Percentiles rank a stretch among this genome's conserved stretches.
Conservation (phyloP, 2,113 vertebrate species). For the Polypterus bichir region DNA sequence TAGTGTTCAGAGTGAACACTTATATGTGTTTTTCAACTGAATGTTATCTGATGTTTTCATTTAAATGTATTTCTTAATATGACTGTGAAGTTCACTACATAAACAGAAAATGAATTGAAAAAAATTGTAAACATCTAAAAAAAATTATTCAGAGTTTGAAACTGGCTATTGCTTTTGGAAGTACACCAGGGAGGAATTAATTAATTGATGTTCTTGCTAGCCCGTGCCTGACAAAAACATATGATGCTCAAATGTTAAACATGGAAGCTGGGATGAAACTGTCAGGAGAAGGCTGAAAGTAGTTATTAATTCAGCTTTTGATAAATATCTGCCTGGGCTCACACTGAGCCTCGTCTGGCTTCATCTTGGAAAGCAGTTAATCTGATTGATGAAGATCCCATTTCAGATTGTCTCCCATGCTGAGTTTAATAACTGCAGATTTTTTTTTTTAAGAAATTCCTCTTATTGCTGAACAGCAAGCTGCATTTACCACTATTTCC, state of each 20-base stretch:
- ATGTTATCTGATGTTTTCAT: too few species aligned
- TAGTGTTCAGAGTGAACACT: too few species aligned
- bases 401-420: conserved; percentile 71
- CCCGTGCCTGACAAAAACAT: conserved; percentile 69
- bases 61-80: too few species aligned
- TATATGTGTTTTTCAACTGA: too few species aligned
- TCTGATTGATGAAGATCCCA: conserved; percentile 83
- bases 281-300: conserved; percentile 66
- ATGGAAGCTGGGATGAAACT: conserved; percentile 68
- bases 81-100: too few species aligned
- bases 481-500: conserved; percentile 20
- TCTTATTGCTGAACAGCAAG: conserved; percentile 28
- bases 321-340: conserved; percentile 73
- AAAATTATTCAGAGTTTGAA: too few species aligned
- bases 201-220: conserved; percentile 67
- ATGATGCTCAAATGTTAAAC: conserved; percentile 71
- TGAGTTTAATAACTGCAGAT: conserved; percentile 53
- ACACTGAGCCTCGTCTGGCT: conserved; percentile 68
- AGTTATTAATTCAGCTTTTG: conserved; percentile 78
- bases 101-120: too few species aligned
- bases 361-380: conserved; percentile 68
- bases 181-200: conserved; percentile 62
- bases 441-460: conserved; percentile 25
- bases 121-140: too few species aligned
- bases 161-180: conserved; percentile 16